These are phyloP conservation scores for Odocoileus virginianus DNA, from an alignment of 2,113 vertebrate species.

Conservation along the genomic window DNA sequence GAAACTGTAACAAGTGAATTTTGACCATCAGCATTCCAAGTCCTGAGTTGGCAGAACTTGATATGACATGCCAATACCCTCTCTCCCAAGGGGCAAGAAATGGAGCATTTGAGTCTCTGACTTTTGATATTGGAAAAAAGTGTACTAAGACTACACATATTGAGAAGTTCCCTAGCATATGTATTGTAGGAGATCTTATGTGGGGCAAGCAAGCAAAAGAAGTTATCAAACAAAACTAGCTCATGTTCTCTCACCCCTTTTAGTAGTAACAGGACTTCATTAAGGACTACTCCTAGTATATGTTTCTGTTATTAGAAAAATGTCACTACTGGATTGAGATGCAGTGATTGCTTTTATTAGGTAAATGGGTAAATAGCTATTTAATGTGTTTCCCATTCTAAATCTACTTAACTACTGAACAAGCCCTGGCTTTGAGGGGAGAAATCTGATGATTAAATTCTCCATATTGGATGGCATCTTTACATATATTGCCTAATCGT, in stretches of 20 bases:
- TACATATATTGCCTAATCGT: background rate
- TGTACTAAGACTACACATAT: background rate
- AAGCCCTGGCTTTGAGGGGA: background rate
- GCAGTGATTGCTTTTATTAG: background rate
- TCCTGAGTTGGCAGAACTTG: background rate
- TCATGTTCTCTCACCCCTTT: background rate
- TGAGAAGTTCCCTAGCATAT: background rate
- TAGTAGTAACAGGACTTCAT: background rate
- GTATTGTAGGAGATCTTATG: background rate
- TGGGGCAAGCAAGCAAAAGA: background rate
- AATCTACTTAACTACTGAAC: background rate
- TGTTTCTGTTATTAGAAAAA: background rate
- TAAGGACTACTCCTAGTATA: background rate
- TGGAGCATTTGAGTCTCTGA: background rate
- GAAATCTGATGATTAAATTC: background rate
- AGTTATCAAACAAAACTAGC: background rate
- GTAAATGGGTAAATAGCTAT: background rate
- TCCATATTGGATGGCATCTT: background rate
- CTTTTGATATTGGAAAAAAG: background rate
- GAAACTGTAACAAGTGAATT: background rate
- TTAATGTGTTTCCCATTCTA: background rate
- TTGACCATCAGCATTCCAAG: background rate
- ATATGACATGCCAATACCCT: background rate
- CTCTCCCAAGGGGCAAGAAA: background rate
- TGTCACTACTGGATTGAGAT: background rate